phyloP scores from a whole-genome alignment of 2,888 invertebrate genomes.

The Epinotia demarniana region DNA sequence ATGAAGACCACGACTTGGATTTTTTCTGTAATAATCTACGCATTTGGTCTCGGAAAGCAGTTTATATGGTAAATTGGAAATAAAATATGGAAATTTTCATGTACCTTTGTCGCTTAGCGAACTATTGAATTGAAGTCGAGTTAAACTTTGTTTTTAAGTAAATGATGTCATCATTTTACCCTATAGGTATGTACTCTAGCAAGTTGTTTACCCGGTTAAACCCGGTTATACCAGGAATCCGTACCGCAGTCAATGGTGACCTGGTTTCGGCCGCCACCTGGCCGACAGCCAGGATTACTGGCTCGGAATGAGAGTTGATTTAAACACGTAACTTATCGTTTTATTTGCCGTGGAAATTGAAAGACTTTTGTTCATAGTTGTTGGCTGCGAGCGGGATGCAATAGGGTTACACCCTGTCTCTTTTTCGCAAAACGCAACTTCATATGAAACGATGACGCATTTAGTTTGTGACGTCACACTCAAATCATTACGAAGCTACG shows the following conservation, averaged over 20 bases:
- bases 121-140: too few species aligned
- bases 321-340: neutral
- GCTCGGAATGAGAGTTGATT: neutral
- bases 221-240: too few species aligned
- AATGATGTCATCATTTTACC: neutral
- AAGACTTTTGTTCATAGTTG: neutral
- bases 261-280: constrained; percentile 4
- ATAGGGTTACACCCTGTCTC: too few species aligned
- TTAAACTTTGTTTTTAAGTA: too few species aligned
- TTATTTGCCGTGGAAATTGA: neutral
- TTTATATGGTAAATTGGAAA: too few species aligned
- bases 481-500: too few species aligned
- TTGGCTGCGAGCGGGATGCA: neutral
- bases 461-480: too few species aligned
- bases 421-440: too few species aligned
- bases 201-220: neutral
- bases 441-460: too few species aligned
- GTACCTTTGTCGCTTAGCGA: neutral
- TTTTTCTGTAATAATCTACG: too few species aligned
- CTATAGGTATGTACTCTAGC: neutral
- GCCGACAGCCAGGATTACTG: constrained; percentile 7
- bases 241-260: neutral
- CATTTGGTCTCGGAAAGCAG: too few species aligned
- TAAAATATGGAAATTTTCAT: neutral
- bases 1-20: too few species aligned